A percentile compares a stretch with the other conserved stretches of the same genome.
phyloP scores from a whole-genome alignment of 2,888 invertebrate species.

The Fragum sueziense region DNA sequence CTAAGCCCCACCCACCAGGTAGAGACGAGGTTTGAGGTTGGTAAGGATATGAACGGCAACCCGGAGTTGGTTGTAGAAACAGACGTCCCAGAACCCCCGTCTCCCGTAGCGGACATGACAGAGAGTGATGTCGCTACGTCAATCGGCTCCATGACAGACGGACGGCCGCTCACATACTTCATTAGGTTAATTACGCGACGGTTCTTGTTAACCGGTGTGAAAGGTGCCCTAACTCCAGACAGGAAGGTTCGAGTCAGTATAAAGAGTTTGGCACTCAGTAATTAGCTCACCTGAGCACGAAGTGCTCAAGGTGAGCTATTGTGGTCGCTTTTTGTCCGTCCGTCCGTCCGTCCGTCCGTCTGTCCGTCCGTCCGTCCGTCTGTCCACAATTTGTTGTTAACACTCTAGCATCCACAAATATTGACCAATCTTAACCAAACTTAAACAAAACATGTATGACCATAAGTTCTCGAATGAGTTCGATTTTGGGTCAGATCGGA shows the following conservation, averaged over 20 bases:
- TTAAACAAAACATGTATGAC: too few species aligned
- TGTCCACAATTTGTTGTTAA: too few species aligned
- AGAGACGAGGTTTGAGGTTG: conserved; percentile 52
- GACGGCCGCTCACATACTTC: conserved; percentile 88
- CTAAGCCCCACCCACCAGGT: conserved; percentile 70
- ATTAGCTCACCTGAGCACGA: too few species aligned
- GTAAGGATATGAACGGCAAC: conserved; percentile 77
- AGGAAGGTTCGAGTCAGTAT: conserved; percentile 92
- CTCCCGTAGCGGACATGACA: conserved; percentile 29
- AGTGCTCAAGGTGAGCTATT: too few species aligned
- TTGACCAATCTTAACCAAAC: too few species aligned
- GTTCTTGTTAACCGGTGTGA: conserved; percentile 88
- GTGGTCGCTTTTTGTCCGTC: too few species aligned
- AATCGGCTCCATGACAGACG: conserved; percentile 86
- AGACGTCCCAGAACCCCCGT: conserved; percentile 18
- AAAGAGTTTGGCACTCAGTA: conserved; percentile 93
- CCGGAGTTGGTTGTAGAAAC: conserved; percentile 63
- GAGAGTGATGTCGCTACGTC: conserved; percentile 48
- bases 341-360: too few species aligned
- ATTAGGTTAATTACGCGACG: conserved; percentile 88
- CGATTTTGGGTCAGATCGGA: too few species aligned
- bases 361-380: too few species aligned
- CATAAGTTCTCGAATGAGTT: too few species aligned
- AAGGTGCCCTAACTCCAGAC: conserved; percentile 86
- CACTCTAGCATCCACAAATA: too few species aligned